Evolutionary conservation across 2,797 vertebrate genomes (phyloP), one percentile per base, ranked within the genome.

Genomic region (Spinus olivaceus): DNA sequence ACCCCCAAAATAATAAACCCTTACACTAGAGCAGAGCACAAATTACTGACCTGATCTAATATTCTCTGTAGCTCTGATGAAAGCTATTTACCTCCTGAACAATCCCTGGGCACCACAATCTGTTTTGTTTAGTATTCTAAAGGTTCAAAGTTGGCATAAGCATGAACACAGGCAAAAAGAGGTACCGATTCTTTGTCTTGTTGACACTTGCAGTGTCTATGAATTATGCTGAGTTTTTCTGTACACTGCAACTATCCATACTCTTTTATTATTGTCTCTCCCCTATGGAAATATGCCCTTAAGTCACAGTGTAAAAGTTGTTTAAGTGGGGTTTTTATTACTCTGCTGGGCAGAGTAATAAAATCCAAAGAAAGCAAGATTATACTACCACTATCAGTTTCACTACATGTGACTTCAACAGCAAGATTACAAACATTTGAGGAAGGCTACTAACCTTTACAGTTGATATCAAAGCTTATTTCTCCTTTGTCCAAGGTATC

Each of bases 381-480:
- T 81, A 51, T 30, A 57, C 12, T 73, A 37, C 46, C 32, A n/a
- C 16, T 35, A 69, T 59, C 27, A 39, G 53, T 61, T 85, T 80
- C 35, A 44, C 37, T 64, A 39, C 18, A 23, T 3, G n/a, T 64
- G 35, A 35, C 65, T 74, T 86, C 53, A 81, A 50, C 35, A 92
- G 49, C 3, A n/a, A 92, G 22, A 66, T 61, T 39, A 85, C 21
- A 74, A 82, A 76, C 27, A 82, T 14, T 20, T 69, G n/a, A 80
- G 57, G 51, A 71, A 69, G 14, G 47, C 23, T 82, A 97, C 95
- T 96, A 98, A 99, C 99, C 99, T 99, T 99, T 99, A 97, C 99
- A 99, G 94, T 99, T 99, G 83, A 99, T 98, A 96, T 99, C 98
- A 90, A 99, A 98, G 39, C 86, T 96, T 15, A 94, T 93, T 80